Evolutionary conservation across 2,888 invertebrate species (phyloP).

Genomic region (Phyllotreta striolata): DNA sequence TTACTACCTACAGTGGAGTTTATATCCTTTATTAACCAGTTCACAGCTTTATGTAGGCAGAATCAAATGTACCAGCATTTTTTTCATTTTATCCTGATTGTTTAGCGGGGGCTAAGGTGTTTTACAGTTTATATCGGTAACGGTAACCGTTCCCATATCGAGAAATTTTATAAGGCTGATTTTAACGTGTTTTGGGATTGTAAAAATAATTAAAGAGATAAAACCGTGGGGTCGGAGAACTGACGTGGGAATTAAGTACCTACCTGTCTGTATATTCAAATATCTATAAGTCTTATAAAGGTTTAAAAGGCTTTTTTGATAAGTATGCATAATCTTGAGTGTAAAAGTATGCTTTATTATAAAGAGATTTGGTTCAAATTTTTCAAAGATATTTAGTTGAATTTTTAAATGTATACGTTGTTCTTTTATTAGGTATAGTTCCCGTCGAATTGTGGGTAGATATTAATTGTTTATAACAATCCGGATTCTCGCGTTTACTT

Average conservation of each 20-base stretch:
- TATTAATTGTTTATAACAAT: no score
- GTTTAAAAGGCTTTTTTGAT: no score
- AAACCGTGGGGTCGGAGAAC: not conserved
- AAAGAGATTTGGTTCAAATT: no score
- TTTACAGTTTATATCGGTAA: not conserved
- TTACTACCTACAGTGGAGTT: not conserved
- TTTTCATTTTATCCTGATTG: slow-evolving; percentile 2
- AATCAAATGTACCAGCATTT: slow-evolving; percentile 2
- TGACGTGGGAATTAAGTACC: slow-evolving; percentile 1
- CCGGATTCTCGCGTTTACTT: no score
- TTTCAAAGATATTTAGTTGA: no score
- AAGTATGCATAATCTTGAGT: no score
- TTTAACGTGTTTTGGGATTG: slow-evolving; percentile 3
- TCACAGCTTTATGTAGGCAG: slow-evolving; percentile 3
- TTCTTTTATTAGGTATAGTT: no score
- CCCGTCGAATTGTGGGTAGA: no score
- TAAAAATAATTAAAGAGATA: not conserved
- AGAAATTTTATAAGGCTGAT: slow-evolving; percentile 11
- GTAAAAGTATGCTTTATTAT: no score
- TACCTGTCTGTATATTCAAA: not conserved
- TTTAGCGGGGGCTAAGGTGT: slow-evolving; percentile 9
- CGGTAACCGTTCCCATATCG: not conserved
- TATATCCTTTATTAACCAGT: slow-evolving; percentile 7
- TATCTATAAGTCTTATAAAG: not conserved
- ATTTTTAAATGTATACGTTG: no score